A percentile compares a stretch with the other conserved stretches of the same genome.
Conservation (phyloP, 2,797 vertebrate species). For the Hemibagrus guttatus region DNA sequence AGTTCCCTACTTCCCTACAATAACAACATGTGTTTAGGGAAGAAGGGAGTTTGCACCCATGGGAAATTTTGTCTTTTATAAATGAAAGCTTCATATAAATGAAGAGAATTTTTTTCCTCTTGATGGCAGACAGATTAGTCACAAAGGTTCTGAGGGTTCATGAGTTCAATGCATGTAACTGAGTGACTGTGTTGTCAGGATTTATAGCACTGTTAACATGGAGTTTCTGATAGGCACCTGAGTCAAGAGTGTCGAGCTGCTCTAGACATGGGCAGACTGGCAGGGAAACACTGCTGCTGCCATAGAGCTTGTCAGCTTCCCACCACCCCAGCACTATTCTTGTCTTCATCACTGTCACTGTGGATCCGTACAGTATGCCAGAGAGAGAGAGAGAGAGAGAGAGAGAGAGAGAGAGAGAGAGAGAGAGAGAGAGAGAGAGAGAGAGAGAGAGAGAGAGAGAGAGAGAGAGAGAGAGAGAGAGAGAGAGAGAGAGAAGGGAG, state of each 20-base stretch:
- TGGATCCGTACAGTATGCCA: constrained; percentile 26
- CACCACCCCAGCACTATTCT: constrained; percentile 17
- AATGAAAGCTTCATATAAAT: constrained; percentile 43
- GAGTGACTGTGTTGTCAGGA: constrained; percentile 36
- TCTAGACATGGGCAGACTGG: constrained; percentile 37
- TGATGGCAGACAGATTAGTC: constrained; percentile 33
- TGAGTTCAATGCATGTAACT: constrained; percentile 19
- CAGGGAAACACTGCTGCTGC: constrained; percentile 21
- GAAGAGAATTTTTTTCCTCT: constrained; percentile 15
- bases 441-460: neutral
- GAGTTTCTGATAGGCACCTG: constrained; percentile 22
- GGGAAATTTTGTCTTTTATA: constrained; percentile 47
- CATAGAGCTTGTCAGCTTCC: constrained; percentile 36
- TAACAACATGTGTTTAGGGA: constrained; percentile 47
- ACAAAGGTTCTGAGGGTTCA: constrained; percentile 13
- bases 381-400: neutral
- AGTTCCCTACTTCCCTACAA: constrained; percentile 16
- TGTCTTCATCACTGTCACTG: constrained; percentile 37
- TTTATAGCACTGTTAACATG: neutral
- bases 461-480: neutral
- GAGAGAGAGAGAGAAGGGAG: too few species aligned
- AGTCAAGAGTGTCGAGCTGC: constrained; percentile 28
- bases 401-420: neutral
- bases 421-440: neutral
- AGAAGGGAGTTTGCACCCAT: constrained; percentile 19